Base-by-base conservation (phyloP, 1,140 invertebrate genomes). In the Lepidurus couesii region DNA sequence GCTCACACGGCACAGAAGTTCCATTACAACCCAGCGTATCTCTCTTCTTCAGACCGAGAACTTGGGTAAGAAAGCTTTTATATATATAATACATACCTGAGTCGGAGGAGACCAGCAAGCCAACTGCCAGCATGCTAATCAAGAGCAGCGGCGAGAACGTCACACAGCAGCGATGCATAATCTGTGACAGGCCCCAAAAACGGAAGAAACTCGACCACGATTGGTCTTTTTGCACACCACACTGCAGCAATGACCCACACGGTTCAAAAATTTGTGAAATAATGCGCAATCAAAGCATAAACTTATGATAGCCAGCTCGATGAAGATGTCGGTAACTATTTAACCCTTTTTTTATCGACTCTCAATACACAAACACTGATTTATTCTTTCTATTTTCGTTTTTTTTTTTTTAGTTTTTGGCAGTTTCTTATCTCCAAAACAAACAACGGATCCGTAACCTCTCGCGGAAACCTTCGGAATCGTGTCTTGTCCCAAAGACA, bases 161-260 rank as follows among this genome's bases (percentile, higher is more conserved):
- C n/a, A 65, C 53, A 65, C 53, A 16, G 53, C 53, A 65, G 53
- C n/a, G 53, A 65, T 65, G 53, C 53, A 65, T 65, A 65, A 65
- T 65, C 53, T 65, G 53, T 65, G 53, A 4, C 53, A 65, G 21
- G 34, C 34, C 34, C 53, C 7, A 7, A 65, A 21, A 65, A 65
- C 53, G 16, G 34, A 34, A 13, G 53, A 65, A 65, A 65, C 53
- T 65, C 53, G 53, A 65, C 34, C 53, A 65, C n/a, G n/a, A 34
- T 34, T 34, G 34, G 34, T 34, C 34, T 34, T 34, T 34, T 34
- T 34, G 34, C 26, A 34, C 34, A 34, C 34, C 34, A 34, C 34
- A 34, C 34, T 34, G 34, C 34, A 34, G 34, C 34, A 34, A 34
- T 34, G 34, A 4, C 3, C 34, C 34, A 34, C 34, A 34, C 34